phyloP scores from a whole-genome alignment of 2,888 invertebrate species.

The Ariolimax columbianus region DNA sequence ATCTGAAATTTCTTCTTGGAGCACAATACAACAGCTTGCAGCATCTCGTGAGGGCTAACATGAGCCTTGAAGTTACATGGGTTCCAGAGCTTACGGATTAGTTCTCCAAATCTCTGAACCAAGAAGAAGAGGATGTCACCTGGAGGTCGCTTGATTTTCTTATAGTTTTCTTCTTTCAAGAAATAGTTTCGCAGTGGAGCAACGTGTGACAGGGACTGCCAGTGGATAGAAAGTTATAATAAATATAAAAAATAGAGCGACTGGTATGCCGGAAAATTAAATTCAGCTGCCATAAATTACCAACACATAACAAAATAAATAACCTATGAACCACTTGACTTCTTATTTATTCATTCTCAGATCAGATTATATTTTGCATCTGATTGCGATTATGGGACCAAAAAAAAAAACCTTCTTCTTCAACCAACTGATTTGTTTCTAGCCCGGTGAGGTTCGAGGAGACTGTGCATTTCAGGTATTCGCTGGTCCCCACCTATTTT shows the following conservation, averaged over 20 bases:
- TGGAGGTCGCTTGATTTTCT: conserved; percentile 90
- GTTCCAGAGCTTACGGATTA: conserved; percentile 98
- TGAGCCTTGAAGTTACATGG: conserved; percentile 99
- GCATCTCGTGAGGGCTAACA: conserved; percentile 99
- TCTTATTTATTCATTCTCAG: too few relatives aligned
- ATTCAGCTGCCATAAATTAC: not conserved
- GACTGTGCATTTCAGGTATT: too few relatives aligned
- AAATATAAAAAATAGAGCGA: not conserved
- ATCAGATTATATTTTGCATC: too few relatives aligned
- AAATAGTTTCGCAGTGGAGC: conserved; percentile 96
- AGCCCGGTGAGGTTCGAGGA: too few relatives aligned
- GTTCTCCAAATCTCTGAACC: conserved; percentile 92
- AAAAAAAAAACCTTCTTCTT: too few relatives aligned
- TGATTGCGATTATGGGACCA: too few relatives aligned
- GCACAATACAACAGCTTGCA: conserved; percentile 98
- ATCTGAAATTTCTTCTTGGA: conserved; percentile 98
- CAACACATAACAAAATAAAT: not conserved
- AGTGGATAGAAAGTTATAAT: not conserved
- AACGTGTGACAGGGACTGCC: conserved; percentile 94
- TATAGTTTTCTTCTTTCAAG: conserved; percentile 93
- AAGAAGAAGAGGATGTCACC: conserved; percentile 95
- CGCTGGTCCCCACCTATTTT: too few relatives aligned
- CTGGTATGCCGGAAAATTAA: not conserved
- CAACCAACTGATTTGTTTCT: too few relatives aligned
- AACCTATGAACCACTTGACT: too few relatives aligned